Conservation (phyloP, 2,797 vertebrate species). For the Anguilla anguilla region DNA sequence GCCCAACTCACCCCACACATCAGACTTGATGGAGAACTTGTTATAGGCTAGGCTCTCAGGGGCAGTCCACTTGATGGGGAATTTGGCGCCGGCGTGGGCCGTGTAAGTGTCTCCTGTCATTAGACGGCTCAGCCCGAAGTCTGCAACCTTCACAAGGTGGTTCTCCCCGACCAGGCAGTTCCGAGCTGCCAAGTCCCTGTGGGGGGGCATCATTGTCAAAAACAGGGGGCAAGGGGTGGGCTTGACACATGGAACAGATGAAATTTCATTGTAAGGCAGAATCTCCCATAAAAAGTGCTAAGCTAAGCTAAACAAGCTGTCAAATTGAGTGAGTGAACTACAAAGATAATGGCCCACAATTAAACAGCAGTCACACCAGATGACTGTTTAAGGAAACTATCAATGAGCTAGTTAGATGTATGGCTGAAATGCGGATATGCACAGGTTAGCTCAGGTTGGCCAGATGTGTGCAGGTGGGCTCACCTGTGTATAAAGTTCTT, state of each 20-base stretch:
- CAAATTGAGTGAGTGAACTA: not conserved
- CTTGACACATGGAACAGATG: not conserved
- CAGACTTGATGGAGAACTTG: slow-evolving; percentile 98
- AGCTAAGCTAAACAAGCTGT: not conserved
- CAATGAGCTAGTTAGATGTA: not conserved
- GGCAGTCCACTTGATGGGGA: slow-evolving; percentile 98
- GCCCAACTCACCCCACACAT: slow-evolving; percentile 90
- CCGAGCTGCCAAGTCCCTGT: slow-evolving; percentile 92
- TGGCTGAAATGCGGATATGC: not conserved
- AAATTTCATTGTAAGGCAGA: not conserved
- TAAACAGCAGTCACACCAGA: not conserved
- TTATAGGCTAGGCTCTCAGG: slow-evolving; percentile 98
- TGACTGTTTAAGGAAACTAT: not conserved
- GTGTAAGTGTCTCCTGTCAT: slow-evolving; percentile 98
- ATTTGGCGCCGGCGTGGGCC: slow-evolving; percentile 93
- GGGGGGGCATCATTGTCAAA: not conserved
- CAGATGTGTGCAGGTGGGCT: not conserved
- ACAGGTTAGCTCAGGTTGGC: not conserved
- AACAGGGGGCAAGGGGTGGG: not conserved
- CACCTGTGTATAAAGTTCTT: slow-evolving; percentile 99
- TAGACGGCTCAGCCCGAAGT: slow-evolving; percentile 93
- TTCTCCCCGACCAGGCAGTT: slow-evolving; percentile 98
- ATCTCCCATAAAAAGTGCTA: not conserved
- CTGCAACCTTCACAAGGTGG: slow-evolving; percentile 98
- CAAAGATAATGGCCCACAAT: not conserved